These are phyloP conservation scores for Sebastes schlegelii DNA, from an alignment of 2,113 vertebrate species.

Conservation along the genomic window DNA sequence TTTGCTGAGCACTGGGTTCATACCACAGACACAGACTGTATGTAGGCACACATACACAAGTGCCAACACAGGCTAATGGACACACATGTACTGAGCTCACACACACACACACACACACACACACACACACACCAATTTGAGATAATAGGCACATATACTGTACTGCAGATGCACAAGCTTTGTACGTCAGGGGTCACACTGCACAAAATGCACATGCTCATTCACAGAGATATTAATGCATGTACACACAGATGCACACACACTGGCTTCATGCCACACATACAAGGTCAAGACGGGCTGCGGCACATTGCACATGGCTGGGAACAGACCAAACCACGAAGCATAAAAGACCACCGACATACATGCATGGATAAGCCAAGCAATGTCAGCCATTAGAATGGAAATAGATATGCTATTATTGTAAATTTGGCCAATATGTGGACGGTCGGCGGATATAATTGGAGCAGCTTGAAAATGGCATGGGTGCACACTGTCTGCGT, in stretches of 20 bases:
- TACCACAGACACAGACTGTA: slow-evolving; percentile 28
- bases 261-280: slow-evolving; percentile 29
- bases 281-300: slow-evolving; percentile 39
- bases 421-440: slow-evolving; percentile 78
- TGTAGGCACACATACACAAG: slow-evolving; percentile 25
- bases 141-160: slow-evolving; percentile 19
- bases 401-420: slow-evolving; percentile 84
- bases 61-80: neutral
- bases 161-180: slow-evolving; percentile 9
- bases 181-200: slow-evolving; percentile 30
- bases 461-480: slow-evolving; percentile 81
- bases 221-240: slow-evolving; percentile 26
- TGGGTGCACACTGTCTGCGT: slow-evolving; percentile 72
- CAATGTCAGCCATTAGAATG: slow-evolving; percentile 83
- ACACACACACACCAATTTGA: slow-evolving; percentile 28
- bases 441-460: slow-evolving; percentile 77
- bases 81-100: slow-evolving; percentile 17
- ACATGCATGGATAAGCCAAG: slow-evolving; percentile 81
- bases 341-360: slow-evolving; percentile 65
- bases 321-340: slow-evolving; percentile 64
- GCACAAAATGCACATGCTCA: slow-evolving; percentile 35
- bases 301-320: slow-evolving; percentile 65
- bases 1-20: slow-evolving; percentile 44
- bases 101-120: slow-evolving; percentile 18
- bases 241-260: neutral